Base-by-base conservation (phyloP, 2,113 vertebrate species). In the Tamias sibiricus region DNA sequence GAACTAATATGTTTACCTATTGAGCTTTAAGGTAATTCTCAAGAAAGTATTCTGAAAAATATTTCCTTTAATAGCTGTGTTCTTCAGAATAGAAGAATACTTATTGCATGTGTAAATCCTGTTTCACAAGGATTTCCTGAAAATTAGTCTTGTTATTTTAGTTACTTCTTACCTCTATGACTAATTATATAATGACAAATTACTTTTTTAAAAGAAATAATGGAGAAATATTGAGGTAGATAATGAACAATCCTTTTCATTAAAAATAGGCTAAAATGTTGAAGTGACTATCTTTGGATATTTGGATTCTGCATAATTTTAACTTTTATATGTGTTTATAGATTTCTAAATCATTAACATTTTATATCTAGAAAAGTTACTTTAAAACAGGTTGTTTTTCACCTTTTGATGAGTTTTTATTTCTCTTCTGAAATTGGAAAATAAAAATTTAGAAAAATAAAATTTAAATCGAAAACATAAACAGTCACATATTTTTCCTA, bases 371-470 rank as follows among this genome's bases (percentile, higher is more conserved):
- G 9, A 30, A 91, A 64, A 62, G 16, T 91, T 97, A 87, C 69
- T 68, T 94, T 74, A 94, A 93, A 87, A 80, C 4, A 42, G 42
- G 76, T 87, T 57, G 57, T 57, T 80, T 57, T 91, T 89, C 14
- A 62, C 26, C 64, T 87, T 92, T 87, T 14, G 42, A 8, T 90
- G 72, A 94, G 11, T 64, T 87, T 11, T 64, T 62, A n/a, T 83
- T 47, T 83, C 40, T 95, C 22, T 92, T 74, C 40, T 96, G 71
- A 95, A 87, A 93, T 59, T 96, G 68, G 40, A 79, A 93, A 85
- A 72, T 86, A 91, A 89, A 87, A 35, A 11, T 30, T 75, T 93
- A 47, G 14, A 37, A 85, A 94, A 89, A 40, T 91, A 44, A 94
- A 95, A 76, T 85, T 88, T 87, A 52, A 85, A 77, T 37, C 95